Evolutionary conservation across 2,888 invertebrate genomes (phyloP).

Genomic region (Pardosa pseudoannulata): DNA sequence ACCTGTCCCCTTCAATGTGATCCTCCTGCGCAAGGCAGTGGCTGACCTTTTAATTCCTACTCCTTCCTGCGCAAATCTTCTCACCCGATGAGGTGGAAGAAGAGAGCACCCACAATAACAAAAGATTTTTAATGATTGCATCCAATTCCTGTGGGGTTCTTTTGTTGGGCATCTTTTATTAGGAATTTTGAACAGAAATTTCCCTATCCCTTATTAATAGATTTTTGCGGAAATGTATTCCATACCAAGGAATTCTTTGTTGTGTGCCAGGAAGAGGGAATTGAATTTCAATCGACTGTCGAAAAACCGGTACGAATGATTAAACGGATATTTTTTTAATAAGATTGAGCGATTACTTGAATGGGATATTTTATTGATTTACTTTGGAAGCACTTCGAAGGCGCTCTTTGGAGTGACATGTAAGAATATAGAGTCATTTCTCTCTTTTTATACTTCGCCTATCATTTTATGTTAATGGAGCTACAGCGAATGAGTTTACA

Average conservation of each 20-base stretch:
- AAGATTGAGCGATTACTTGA: no score
- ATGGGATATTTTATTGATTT: no score
- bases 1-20: neutral
- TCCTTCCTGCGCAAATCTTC: slow-evolving; percentile 44
- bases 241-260: neutral
- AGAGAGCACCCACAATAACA: slow-evolving; percentile 40
- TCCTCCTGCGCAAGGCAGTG: neutral
- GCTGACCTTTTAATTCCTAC: slow-evolving; percentile 41
- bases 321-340: no score
- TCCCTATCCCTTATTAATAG: neutral
- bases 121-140: slow-evolving; percentile 57
- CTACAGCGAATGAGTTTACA: no score
- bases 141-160: slow-evolving; percentile 33
- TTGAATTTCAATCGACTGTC: no score
- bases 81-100: slow-evolving; percentile 8
- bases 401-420: no score
- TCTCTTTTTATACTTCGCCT: no score
- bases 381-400: no score
- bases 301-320: no score
- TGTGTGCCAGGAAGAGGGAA: no score
- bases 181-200: neutral
- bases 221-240: neutral
- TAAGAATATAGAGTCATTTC: no score
- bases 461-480: no score
- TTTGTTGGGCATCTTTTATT: slow-evolving; percentile 25